These are phyloP conservation scores for Triplophysa bombifrons DNA, from an alignment of 2,797 vertebrate genomes.

Conservation along the genomic window DNA sequence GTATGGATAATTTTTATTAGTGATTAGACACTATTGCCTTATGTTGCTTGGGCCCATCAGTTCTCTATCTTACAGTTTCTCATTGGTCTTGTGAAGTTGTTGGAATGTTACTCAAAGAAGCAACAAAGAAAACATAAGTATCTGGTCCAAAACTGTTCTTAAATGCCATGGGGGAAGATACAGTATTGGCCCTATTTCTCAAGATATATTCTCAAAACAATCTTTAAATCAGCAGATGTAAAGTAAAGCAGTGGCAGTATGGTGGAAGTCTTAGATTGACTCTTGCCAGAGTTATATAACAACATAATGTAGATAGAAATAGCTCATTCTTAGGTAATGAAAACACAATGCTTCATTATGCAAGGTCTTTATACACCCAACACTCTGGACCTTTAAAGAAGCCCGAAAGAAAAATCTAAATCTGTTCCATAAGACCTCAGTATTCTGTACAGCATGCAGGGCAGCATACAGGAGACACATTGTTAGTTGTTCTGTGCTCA, in stretches of 20 bases:
- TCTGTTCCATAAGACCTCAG: neutral
- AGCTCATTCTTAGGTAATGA: too few relatives aligned
- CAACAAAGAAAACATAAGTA: too few relatives aligned
- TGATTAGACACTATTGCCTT: conserved; percentile 12
- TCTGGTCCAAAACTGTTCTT: conserved; percentile 6
- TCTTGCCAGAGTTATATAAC: too few relatives aligned
- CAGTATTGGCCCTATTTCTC: conserved; percentile 29
- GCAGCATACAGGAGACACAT: neutral
- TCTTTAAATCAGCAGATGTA: conserved; percentile 30
- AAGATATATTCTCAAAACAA: conserved; percentile 30
- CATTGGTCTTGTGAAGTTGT: conserved; percentile 35
- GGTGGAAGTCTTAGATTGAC: too few relatives aligned
- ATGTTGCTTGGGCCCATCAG: conserved; percentile 35
- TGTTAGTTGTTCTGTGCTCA: conserved; percentile 10
- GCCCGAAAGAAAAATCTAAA: too few relatives aligned
- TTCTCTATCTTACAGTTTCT: conserved; percentile 7
- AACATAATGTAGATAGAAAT: too few relatives aligned
- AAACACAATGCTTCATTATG: too few relatives aligned
- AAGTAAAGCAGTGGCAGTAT: conserved; percentile 16
- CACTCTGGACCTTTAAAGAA: too few relatives aligned
- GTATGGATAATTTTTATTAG: conserved; percentile 16
- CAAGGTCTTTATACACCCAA: too few relatives aligned
- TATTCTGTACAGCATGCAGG: neutral
- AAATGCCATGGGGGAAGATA: conserved; percentile 41
- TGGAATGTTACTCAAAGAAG: conserved; percentile 46